phyloP scores from a whole-genome alignment of 2,797 vertebrate species.

The Oreortyx pictus region DNA sequence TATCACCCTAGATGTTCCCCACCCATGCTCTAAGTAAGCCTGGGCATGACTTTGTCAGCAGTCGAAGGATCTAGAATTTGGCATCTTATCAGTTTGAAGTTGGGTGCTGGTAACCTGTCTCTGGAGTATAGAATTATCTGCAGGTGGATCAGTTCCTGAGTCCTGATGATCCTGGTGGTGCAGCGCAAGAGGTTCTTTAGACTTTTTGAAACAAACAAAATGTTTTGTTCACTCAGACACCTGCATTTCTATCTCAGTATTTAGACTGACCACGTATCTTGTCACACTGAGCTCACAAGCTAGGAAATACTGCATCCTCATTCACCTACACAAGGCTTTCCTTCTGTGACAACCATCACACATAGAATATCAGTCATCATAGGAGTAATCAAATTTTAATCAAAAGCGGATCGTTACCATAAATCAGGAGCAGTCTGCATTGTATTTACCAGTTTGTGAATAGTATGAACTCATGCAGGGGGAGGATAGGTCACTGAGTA shows the following conservation, averaged over 20 bases:
- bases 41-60: background rate
- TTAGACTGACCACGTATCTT: background rate
- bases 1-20: background rate
- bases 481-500: background rate
- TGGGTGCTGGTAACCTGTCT: background rate
- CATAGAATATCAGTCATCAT: background rate
- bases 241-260: background rate
- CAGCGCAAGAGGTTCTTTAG: background rate
- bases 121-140: background rate
- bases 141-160: background rate
- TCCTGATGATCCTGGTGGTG: background rate
- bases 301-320: background rate
- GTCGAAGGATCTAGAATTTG: background rate
- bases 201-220: background rate
- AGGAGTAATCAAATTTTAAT: background rate
- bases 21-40: background rate
- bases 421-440: background rate
- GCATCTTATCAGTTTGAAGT: background rate
- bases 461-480: background rate
- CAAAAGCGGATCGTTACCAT: background rate
- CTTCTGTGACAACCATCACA: background rate
- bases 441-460: background rate
- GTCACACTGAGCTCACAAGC: background rate
- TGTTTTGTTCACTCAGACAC: background rate
- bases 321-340: background rate